These are phyloP conservation scores for Sarcophaga carnaria DNA, from an alignment of 2,888 invertebrate species.

Conservation along the genomic window DNA sequence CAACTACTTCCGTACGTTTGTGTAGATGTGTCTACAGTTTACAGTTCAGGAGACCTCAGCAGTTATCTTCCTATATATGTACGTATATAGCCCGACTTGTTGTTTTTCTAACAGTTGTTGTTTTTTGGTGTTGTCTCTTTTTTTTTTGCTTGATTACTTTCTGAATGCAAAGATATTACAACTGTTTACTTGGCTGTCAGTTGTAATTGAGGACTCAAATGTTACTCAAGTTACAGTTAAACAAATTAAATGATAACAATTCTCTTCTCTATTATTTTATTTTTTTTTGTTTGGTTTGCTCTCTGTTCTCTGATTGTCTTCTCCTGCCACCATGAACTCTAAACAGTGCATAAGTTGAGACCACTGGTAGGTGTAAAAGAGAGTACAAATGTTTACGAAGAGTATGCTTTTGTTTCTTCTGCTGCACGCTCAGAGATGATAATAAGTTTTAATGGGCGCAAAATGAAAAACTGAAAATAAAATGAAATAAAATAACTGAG, in stretches of 20 bases:
- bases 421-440: conserved; percentile 24
- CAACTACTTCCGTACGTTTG: conserved; percentile 50
- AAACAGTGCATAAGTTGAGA: neutral
- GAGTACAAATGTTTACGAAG: too few species aligned
- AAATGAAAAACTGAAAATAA: neutral
- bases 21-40: conserved; percentile 32
- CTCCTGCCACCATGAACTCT: neutral
- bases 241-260: conserved; percentile 64
- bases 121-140: conserved; percentile 19
- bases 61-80: neutral
- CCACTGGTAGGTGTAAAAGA: neutral
- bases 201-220: conserved; percentile 66
- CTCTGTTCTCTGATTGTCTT: neutral
- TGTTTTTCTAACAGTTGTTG: conserved; percentile 17
- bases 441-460: conserved; percentile 13
- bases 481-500: conserved; percentile 2
- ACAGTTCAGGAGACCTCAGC: conserved; percentile 37
- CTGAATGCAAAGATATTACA: conserved; percentile 39
- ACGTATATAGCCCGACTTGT: neutral
- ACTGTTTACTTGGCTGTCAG: conserved; percentile 59
- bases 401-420: neutral
- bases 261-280: conserved; percentile 25
- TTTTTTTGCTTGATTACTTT: conserved; percentile 34
- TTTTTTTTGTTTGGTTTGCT: neutral
- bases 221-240: conserved; percentile 65